Base-by-base conservation (phyloP, 2,113 vertebrate genomes). In the Morone chrysops region DNA sequence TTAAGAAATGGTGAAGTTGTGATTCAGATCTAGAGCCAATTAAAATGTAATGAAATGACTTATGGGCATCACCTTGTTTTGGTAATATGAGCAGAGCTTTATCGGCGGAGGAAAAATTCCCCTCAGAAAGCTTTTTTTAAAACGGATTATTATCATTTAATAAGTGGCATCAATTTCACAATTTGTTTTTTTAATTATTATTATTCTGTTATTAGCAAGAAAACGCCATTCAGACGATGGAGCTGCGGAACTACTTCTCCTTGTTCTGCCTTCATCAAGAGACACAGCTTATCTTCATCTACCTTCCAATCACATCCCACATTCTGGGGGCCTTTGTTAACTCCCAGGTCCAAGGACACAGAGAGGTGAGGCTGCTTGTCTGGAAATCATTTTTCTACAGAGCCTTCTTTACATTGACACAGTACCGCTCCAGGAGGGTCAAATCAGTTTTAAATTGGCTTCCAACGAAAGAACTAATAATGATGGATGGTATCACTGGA, bases 231-330 rank as follows among this genome's bases (percentile, higher is more conserved):
- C 96, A 99, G 85, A 97, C 95, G 17, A 98, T 99, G 98, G 98
- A 99, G 94, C 96, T 99, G 36, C 95, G 98, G 3, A 98, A 97
- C 95, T 96, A 97, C 93, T 99, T 99, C 92, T 98, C 98, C 40
- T 89, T 99, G 38, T 99, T 97, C 85, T 99, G 98, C 92, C 96
- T 99, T 81, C 97, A 99, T 82, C 98, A 99, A 95, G 98, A 99
- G 95, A 99, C 96, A 0, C 98, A 99, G 94, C 96, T 99, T 1
- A 97, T 99, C 87, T 98, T 98, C 69, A 96, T 94, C 81, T 98
- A 99, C 85, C 96, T 99, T 87, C 97, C 97, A 5, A 97, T 99
- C 89, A 98, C 98, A 0, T 97, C 97, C 25, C 97, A 98, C 82
- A 97, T 99, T 85, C 78, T 99, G 45, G 97, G 97, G 38, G 96